Conservation (phyloP, 2,797 vertebrate species). For the Chanos chanos region DNA sequence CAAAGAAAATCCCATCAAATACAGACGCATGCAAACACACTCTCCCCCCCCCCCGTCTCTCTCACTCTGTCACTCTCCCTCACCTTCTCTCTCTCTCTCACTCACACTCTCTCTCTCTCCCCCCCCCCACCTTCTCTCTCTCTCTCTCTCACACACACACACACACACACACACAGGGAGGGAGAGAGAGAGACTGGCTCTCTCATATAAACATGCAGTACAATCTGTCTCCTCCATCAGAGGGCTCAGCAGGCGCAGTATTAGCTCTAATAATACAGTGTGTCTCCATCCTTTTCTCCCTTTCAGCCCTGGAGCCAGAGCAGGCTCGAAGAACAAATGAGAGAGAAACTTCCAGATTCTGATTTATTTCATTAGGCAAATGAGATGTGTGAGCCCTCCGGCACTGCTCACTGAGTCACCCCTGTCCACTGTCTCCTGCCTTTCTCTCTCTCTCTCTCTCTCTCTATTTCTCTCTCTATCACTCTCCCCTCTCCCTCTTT, state of each 20-base stretch:
- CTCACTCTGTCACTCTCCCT: slow-evolving; percentile 7
- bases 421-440: slow-evolving; percentile 48
- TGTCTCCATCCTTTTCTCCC: slow-evolving; percentile 51
- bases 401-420: slow-evolving; percentile 58
- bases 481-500: neutral
- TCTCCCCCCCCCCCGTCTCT: neutral
- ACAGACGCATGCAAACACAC: slow-evolving; percentile 11
- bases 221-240: slow-evolving; percentile 61
- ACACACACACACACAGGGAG: slow-evolving; percentile 6
- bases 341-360: slow-evolving; percentile 64
- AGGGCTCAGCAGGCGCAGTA: slow-evolving; percentile 59
- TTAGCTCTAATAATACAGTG: slow-evolving; percentile 57
- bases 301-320: slow-evolving; percentile 49
- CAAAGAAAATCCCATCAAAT: slow-evolving; percentile 48
- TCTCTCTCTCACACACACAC: slow-evolving; percentile 13
- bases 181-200: neutral
- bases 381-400: slow-evolving; percentile 63
- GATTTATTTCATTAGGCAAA: slow-evolving; percentile 77
- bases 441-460: neutral
- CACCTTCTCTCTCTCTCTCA: neutral
- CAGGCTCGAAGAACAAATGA: slow-evolving; percentile 48
- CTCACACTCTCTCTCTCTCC: neutral
- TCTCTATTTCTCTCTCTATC: neutral
- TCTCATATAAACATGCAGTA: slow-evolving; percentile 33
- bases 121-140: no score